A percentile compares a stretch with the other conserved stretches of the same genome.
Conservation (phyloP, 2,113 vertebrate species). For the Alces alces region DNA sequence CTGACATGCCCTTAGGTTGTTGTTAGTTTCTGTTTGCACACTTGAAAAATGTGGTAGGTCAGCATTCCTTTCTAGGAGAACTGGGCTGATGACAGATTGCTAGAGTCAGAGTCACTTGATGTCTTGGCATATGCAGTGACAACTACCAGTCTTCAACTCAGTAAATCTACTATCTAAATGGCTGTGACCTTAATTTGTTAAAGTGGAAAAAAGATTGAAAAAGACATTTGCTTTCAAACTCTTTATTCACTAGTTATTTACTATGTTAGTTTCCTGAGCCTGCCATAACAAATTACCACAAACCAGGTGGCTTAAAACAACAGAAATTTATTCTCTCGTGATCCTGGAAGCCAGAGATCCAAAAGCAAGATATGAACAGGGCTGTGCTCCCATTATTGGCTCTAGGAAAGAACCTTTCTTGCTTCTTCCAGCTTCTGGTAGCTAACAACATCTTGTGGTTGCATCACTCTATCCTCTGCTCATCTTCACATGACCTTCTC, state of each 20-base stretch:
- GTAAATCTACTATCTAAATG: background rate
- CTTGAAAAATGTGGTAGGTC: constrained; percentile 23
- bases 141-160: background rate
- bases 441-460: background rate
- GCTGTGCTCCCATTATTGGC: background rate
- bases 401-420: background rate
- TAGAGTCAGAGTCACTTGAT: background rate
- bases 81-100: background rate
- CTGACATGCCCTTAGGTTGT: background rate
- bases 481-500: background rate
- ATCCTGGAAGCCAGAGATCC: background rate
- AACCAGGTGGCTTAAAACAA: background rate
- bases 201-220: background rate
- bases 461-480: background rate
- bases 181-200: background rate
- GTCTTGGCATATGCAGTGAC: background rate
- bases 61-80: constrained; percentile 34
- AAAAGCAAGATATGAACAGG: background rate
- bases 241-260: constrained; percentile 12
- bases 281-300: background rate
- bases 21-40: constrained; percentile 41
- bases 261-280: background rate
- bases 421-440: background rate
- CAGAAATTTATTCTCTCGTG: background rate
- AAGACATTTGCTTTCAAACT: background rate